A percentile compares a stretch with the other conserved stretches of the same genome.
Conservation (phyloP, 2,888 invertebrate genomes). For the Lordiphosa fenestrarum region DNA sequence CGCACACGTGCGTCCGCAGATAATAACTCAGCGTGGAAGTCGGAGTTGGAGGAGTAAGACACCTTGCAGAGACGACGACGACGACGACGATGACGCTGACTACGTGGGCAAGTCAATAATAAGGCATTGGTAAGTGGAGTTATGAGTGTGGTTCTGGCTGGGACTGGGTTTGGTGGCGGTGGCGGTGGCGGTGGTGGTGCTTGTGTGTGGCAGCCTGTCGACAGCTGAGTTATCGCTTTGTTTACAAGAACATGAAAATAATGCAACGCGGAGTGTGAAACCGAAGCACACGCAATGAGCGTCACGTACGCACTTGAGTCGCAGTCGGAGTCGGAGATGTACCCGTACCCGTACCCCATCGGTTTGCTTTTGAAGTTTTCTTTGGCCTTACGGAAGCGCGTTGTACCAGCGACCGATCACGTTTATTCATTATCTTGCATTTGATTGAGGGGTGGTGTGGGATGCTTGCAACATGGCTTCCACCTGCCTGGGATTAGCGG, state of each 20-base stretch:
- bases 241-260: constrained; percentile 63
- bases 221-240: constrained; percentile 68
- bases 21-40: background rate
- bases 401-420: constrained; percentile 30
- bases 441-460: constrained; percentile 7
- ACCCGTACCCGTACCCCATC: background rate
- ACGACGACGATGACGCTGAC: constrained; percentile 1
- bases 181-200: constrained; percentile 12
- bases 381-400: constrained; percentile 32
- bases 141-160: constrained; percentile 7
- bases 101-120: constrained; percentile 31
- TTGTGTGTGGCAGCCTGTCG: constrained; percentile 41
- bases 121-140: constrained; percentile 16
- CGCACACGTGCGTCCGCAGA: constrained; percentile 32
- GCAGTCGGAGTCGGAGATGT: constrained; percentile 1
- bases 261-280: constrained; percentile 34
- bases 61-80: constrained; percentile 18
- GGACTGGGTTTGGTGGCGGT: constrained; percentile 2
- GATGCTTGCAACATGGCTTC: constrained; percentile 1
- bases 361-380: constrained; percentile 22
- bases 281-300: constrained; percentile 45
- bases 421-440: constrained; percentile 15
- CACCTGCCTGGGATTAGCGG: constrained; percentile 30
- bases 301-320: constrained; percentile 62
- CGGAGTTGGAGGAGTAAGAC: constrained; percentile 12